A percentile compares a stretch with the other conserved stretches of the same genome.
Evolutionary conservation across 2,797 vertebrate species (phyloP).

Genomic region (Melanotaenia nigrans): DNA sequence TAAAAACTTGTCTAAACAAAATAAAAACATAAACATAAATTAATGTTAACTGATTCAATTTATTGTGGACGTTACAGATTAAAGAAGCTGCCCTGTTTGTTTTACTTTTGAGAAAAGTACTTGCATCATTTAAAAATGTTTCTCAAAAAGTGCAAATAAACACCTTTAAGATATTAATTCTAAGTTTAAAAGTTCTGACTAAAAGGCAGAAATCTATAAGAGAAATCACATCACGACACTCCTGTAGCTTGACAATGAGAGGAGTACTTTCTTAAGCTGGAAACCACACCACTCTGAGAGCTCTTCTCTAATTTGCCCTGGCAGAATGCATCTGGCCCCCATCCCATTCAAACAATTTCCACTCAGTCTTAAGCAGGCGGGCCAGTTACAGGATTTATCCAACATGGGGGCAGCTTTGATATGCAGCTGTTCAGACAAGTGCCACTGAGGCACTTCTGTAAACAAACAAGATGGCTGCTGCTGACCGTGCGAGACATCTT

Average conservation of each 20-base stretch:
- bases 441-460: neutral
- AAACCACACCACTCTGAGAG: neutral
- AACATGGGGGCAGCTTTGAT: neutral
- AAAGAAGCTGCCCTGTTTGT: too few relatives aligned
- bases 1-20: neutral
- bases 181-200: too few relatives aligned
- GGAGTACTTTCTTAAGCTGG: neutral
- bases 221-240: neutral
- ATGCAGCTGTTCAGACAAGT: neutral
- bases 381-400: neutral
- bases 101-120: neutral
- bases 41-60: neutral
- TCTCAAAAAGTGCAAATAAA: too few relatives aligned
- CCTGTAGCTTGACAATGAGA: neutral
- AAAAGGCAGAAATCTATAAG: neutral
- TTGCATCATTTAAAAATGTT: neutral
- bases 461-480: constrained; percentile 10
- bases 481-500: neutral
- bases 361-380: neutral
- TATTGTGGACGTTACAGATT: neutral
- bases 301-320: neutral
- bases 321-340: neutral
- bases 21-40: neutral
- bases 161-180: too few relatives aligned
- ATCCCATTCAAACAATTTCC: constrained; percentile 1